Evolutionary conservation across 1,140 invertebrate species (phyloP), one percentile per base, ranked within the genome.

Genomic region (Gonioctena quinquepunctata): DNA sequence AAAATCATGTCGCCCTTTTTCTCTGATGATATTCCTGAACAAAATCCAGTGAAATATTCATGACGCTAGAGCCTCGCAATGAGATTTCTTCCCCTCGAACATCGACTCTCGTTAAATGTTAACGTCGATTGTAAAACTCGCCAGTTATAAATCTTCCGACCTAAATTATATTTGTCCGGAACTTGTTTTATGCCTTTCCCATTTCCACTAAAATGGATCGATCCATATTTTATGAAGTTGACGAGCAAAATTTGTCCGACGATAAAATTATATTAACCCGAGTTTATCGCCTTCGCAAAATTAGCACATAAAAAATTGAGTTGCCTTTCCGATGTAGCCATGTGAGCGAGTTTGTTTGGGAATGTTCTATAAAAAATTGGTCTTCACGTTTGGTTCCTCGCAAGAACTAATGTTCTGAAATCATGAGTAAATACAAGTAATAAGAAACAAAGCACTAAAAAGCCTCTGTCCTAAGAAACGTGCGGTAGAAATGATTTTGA

Each of bases 151-250:
- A 78, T 78, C 76, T 76, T 73, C 74, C 72, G 59, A 68, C 72
- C 76, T 70, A 78, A 78, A 78, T 78, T 78, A 78, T 78, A 78
- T 78, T 78, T 78, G 76, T 78, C 69, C 76, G 72, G 70, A 78
- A 74, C 74, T 74, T 76, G 76, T 78, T 78, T 78, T 78, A 78
- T 78, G 72, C 74, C 71, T 68, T 70, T 74, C 42, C 63, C 69
- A 69, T 69, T 71, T 66, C 69, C 68, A 25, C 66, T 70, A 72
- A 75, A 77, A 69, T 71, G 73, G 69, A 77, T 75, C 76, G 71
- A 64, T 77, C 68, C 76, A 77, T 77, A 75, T 73, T 77, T 77
- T 75, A 77, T 77, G 76, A 77, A 72, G 66, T 68, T 74, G 72
- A 74, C 72, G 69, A 76, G 71, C 64, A 68, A 68, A 76, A 74